phyloP scores from a whole-genome alignment of 1,140 invertebrate species.

The Drosophila orena region DNA sequence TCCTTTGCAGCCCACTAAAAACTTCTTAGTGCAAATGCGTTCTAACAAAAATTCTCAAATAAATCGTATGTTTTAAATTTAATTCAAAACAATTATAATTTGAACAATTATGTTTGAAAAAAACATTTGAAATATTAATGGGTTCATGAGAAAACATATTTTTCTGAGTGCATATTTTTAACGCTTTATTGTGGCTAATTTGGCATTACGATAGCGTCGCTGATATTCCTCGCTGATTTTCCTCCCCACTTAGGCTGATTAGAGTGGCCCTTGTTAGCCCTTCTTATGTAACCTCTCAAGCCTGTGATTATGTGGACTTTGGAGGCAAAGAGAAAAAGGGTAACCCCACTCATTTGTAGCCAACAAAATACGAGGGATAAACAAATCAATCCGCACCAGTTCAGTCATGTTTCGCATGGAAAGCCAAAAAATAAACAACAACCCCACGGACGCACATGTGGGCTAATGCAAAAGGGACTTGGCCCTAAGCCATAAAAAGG shows the following conservation, averaged over 20 bases:
- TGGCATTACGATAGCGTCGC: conserved; percentile 1
- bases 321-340: neutral
- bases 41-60: too few species aligned
- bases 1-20: too few species aligned
- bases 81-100: neutral
- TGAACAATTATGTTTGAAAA: too few species aligned
- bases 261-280: conserved; percentile 25
- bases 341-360: conserved; percentile 54
- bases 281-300: conserved; percentile 23
- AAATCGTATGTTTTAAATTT: too few species aligned
- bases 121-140: neutral
- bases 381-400: conserved; percentile 64
- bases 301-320: conserved; percentile 38
- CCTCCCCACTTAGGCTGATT: conserved; percentile 45
- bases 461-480: conserved; percentile 69
- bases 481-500: conserved; percentile 63
- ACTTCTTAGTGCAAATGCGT: too few species aligned
- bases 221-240: conserved; percentile 15
- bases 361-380: conserved; percentile 50
- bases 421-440: conserved; percentile 43
- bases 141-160: too few species aligned
- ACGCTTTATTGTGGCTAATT: conserved; percentile 35
- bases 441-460: conserved; percentile 34
- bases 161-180: neutral
- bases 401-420: conserved; percentile 42